phyloP scores from a whole-genome alignment of 1,140 invertebrate species.

The Parapsyche elsis region DNA sequence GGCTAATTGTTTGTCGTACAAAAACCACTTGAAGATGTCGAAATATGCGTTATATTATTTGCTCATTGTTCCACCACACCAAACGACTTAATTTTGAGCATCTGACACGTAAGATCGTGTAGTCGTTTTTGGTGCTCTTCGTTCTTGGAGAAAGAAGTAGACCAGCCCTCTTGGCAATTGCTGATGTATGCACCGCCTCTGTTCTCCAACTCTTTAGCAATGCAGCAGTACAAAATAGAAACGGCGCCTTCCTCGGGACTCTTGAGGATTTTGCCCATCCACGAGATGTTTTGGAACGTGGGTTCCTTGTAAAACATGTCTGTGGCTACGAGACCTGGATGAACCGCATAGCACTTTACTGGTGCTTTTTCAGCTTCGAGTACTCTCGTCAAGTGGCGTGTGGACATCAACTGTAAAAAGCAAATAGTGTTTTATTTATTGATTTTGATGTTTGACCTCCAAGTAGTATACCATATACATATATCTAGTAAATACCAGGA shows the following conservation, averaged over 20 bases:
- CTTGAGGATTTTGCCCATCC: constrained; percentile 73
- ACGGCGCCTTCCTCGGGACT: constrained; percentile 80
- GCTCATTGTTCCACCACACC: neutral
- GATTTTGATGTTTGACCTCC: no score
- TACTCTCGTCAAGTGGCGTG: constrained; percentile 74
- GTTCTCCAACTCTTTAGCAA: constrained; percentile 77
- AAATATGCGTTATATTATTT: no score
- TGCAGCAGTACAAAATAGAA: constrained; percentile 77
- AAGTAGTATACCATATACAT: no score
- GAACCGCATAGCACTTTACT: constrained; percentile 80
- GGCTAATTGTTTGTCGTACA: no score
- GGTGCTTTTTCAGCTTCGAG: constrained; percentile 68
- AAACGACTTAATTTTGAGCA: constrained; percentile 54
- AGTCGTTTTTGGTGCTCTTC: constrained; percentile 61
- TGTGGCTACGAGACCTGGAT: constrained; percentile 91
- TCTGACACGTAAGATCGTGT: constrained; percentile 63
- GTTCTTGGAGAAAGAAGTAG: constrained; percentile 64
- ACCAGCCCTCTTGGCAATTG: constrained; percentile 71
- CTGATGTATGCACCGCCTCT: constrained; percentile 79
- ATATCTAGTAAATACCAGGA: no score
- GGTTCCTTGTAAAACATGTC: constrained; percentile 80
- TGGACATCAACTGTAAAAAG: constrained; percentile 70
- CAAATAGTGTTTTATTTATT: no score
- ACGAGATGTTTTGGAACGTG: constrained; percentile 71
- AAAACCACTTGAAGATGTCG: no score